Base-by-base conservation (phyloP, 30 jellyfish, hydroid and myxozoan species). In the Aurelia sp. region DNA sequence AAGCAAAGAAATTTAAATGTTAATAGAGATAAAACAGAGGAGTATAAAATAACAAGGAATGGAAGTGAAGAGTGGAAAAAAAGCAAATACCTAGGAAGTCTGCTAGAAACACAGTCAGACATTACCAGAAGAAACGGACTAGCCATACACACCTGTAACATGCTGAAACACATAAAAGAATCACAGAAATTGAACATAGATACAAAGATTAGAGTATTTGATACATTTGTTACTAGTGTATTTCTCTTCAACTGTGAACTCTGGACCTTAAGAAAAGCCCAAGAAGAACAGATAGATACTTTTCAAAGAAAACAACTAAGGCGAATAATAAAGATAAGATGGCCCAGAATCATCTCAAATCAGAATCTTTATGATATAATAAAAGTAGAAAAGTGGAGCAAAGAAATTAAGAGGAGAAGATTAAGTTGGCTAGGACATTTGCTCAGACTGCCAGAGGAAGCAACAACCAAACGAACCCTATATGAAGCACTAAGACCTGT, bases 101-200 rank as follows among this genome's bases (percentile, higher is more conserved):
- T 18, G 65, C 27, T 70, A 12, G 81, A 70, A 16, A 53, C 65
- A 53, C 65, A 53, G 65, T 12, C 65, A 53, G 65, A 53, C 19
- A 53, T 53, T 53, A 13, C 16, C 16, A 53, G 3, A 53, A 53
- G 65, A 53, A 53, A 53, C 1, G 65, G 65, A 53, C 19, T 53
- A 53, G 19, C 65, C 65, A 53, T 53, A 13, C 3, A 1, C 65
- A 53, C 2, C 65, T 53, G 33, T 27, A 27, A 27, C 33, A 27
- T 0, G 33, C 33, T 27, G 33, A 27, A 27, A 27, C 33, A 27
- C 33, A 27, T 27, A 27, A 27, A 0, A 27, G 33, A 27, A 27
- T 27, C 33, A 1, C 1, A 27, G 33, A 27, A 27, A 27, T 27
- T 27, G 33, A 27, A 27, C 33, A 27, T 27, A 27, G 33, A 27